These are phyloP conservation scores for Catagonus wagneri DNA, from an alignment of 2,113 vertebrate species.

Conservation along the genomic window DNA sequence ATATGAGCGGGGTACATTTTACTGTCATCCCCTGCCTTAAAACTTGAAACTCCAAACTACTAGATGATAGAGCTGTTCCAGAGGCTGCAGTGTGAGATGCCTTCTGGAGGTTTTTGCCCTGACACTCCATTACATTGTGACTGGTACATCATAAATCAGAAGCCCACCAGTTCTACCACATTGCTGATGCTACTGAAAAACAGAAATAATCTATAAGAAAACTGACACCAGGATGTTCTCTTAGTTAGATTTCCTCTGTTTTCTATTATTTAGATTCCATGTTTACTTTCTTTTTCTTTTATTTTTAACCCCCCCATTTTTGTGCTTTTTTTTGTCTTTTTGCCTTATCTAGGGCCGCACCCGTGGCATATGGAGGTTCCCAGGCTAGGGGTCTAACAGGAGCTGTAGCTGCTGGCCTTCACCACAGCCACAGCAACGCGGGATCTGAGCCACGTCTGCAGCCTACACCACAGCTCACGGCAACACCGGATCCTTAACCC, in stretches of 20 bases:
- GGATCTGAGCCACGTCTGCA: no score
- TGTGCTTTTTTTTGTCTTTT: not conserved
- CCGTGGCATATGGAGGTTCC: no score
- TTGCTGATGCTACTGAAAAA: not conserved
- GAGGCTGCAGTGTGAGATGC: not conserved
- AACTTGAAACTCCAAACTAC: not conserved
- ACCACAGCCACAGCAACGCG: no score
- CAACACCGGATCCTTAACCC: no score
- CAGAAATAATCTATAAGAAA: not conserved
- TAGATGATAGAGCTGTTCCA: not conserved
- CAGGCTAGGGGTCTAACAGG: no score
- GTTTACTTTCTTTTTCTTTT: not conserved
- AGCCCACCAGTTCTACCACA: not conserved
- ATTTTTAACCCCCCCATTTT: not conserved
- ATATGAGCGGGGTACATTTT: not conserved
- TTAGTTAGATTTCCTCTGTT: conserved; percentile 20
- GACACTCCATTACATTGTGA: not conserved
- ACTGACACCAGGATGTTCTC: not conserved
- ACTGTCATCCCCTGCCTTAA: not conserved
- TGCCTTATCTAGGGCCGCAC: no score
- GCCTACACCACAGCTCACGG: no score
- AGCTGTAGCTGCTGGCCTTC: not conserved
- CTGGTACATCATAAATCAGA: not conserved
- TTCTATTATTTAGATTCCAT: not conserved
- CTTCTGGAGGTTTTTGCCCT: not conserved